phyloP scores from a whole-genome alignment of 2,888 invertebrate genomes.

The Slavum lentiscoides region DNA sequence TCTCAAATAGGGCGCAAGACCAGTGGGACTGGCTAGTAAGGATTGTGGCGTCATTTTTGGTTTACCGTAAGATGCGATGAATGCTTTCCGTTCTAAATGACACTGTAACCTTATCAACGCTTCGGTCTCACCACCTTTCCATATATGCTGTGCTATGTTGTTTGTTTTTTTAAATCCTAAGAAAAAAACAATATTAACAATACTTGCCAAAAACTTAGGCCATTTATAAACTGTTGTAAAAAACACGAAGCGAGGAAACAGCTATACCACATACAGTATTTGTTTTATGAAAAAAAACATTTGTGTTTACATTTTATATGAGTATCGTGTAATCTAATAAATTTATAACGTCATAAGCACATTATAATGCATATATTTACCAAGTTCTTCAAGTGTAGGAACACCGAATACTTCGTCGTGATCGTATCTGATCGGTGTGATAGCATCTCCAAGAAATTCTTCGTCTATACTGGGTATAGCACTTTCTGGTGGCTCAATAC shows the following conservation, averaged over 20 bases:
- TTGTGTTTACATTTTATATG: neutral
- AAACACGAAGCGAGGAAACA: no score
- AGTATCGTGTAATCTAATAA: no score
- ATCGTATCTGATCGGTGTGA: constrained; percentile 73
- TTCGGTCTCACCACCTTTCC: constrained; percentile 80
- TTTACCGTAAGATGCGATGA: constrained; percentile 86
- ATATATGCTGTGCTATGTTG: constrained; percentile 61
- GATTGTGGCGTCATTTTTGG: constrained; percentile 90
- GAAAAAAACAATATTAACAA: neutral
- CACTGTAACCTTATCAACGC: constrained; percentile 66
- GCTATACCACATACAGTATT: no score
- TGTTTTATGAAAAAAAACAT: no score
- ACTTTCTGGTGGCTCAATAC: constrained; percentile 73
- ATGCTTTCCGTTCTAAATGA: constrained; percentile 81
- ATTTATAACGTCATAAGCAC: no score
- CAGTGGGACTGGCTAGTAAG: constrained; percentile 79
- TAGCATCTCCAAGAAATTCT: constrained; percentile 66
- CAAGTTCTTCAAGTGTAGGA: constrained; percentile 82
- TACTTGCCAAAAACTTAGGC: neutral
- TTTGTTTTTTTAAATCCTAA: constrained; percentile 69
- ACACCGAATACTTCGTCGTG: constrained; percentile 84
- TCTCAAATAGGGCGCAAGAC: constrained; percentile 80
- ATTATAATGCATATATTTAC: constrained; percentile 60
- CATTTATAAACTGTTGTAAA: no score
- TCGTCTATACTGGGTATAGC: constrained; percentile 67